Evolutionary conservation across 2,888 invertebrate species (phyloP), one percentile per base, ranked within the genome.

Genomic region (Sphinx pinastri): DNA sequence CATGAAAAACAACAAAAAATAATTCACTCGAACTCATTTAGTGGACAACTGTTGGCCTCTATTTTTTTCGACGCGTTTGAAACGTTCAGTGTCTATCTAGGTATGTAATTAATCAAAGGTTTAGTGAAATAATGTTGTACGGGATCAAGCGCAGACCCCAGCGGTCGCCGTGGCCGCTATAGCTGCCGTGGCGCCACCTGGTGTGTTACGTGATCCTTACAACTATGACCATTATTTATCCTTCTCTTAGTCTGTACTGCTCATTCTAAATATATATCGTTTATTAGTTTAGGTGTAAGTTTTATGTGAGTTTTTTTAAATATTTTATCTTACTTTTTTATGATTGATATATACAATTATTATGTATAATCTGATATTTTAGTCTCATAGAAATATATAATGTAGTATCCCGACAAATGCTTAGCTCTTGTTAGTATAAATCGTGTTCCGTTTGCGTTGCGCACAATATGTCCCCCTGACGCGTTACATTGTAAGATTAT

Each of bases 211-310:
- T 89, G 89, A 89, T 90, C 90, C 85, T 85, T 88, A 82, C 84
- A 86, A 87, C 79, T 88, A 86, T 86, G 90, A 89, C 86, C 88
- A 88, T 88, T 92, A 92, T 93, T 92, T 92, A 92, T 90, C 91
- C 88, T 81, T 83, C 84, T 88, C 83, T 88, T 92, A 90, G 91
- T 89, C 82, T 88, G 85, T 88, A 91, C 92, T 93, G 93, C 93
- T 93, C 93, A 93, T 91, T 91, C 88, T 88, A 88, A 90, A 89
- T 90, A 91, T 90, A 88, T 92, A 92, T 91, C 92, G 91, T 89
- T 90, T 90, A 90, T 85, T 91, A 91, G 87, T 87, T 88, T 81
- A 89, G 85, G 87, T 82, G 76, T 84, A 91, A 90, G 85, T 77
- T 83, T 85, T 91, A 91, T 89, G 90, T 90, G 91, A 81, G 81